Base-by-base conservation (phyloP, 2,888 invertebrate species). In the Melanchra persicariae region DNA sequence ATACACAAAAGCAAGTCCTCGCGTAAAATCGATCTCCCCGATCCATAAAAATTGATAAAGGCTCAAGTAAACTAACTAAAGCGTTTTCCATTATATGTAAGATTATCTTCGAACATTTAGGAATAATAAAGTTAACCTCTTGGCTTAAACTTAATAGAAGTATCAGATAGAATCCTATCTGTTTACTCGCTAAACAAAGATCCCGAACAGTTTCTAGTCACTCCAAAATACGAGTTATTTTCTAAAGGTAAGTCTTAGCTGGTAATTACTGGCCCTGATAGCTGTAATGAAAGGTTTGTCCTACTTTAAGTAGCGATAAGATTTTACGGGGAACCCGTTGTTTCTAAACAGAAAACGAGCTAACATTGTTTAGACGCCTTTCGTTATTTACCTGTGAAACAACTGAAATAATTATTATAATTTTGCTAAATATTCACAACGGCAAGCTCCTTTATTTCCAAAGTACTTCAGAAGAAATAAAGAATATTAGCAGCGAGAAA, bases 251-350 rank as follows among this genome's bases (percentile, higher is more conserved):
- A 77, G 67, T 74, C 75, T 74, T 76, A 70, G 72, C 63, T 65
- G 71, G 74, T 80, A 84, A 85, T 85, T 82, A 85, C 82, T 70
- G 71, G 47, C 67, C 45, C 70, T 77, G 78, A 85, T 85, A 84
- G 68, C 82, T 70, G 58, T 82, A 84, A 85, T 85, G 80, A 82
- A 84, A 77, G 80, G 77, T 80, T 80, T 77, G 82, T 77, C 70
- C 82, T 74, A 85, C 80, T 83, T 79, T 52, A 75, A 77, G 68
- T 64, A 65, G 70, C 82, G 74, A 84, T 85, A 82, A 85, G 24
- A 76, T 82, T 83, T 74, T 74, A 84, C 67, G 57, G 66, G 59
- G 66, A 77, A 63, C 58, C 64, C 77, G 77, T 72, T 81, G 73
- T 75, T 68, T 62, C 26, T 52, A 26, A 43, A 57, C 58, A 78